Conservation (phyloP, 2,888 invertebrate species). For the Tetheella fluctuosa region DNA sequence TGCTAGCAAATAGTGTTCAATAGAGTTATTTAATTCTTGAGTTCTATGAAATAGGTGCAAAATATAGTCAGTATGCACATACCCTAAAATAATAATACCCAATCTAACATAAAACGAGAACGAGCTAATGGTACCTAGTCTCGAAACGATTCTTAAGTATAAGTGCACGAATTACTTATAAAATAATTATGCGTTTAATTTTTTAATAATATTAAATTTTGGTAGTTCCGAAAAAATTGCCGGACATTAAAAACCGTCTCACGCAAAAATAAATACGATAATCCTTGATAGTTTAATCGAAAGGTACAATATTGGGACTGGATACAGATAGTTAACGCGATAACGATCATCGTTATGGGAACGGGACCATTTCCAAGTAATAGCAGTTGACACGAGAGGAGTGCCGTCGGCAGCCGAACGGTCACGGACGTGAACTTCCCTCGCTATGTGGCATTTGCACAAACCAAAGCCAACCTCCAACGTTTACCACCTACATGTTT, state of each 20-base stretch:
- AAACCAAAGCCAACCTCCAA: conserved; percentile 28
- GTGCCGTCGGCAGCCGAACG: conserved; percentile 41
- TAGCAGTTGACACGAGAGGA: conserved; percentile 53
- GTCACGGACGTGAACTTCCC: conserved; percentile 68
- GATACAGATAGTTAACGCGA: neutral
- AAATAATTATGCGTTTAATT: neutral
- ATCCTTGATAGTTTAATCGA: conserved; percentile 12
- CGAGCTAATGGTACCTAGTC: too few relatives aligned
- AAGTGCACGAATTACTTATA: too few relatives aligned
- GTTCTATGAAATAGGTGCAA: too few relatives aligned
- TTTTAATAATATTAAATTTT: neutral
- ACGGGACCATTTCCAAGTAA: conserved; percentile 47
- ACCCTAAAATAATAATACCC: neutral
- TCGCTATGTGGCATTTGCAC: conserved; percentile 55
- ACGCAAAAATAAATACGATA: neutral
- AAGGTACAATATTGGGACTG: conserved; percentile 12
- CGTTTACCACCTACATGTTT: conserved; percentile 31
- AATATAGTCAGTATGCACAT: neutral
- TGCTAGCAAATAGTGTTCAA: too few relatives aligned
- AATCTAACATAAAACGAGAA: neutral
- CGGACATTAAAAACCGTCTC: conserved; percentile 2
- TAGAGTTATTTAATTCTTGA: too few relatives aligned
- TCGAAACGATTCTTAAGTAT: too few relatives aligned
- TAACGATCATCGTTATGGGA: conserved; percentile 31
- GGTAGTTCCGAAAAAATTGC: neutral